Evolutionary conservation across 2,888 invertebrate genomes (phyloP).

Genomic region (Cremastobaeus sp.): DNA sequence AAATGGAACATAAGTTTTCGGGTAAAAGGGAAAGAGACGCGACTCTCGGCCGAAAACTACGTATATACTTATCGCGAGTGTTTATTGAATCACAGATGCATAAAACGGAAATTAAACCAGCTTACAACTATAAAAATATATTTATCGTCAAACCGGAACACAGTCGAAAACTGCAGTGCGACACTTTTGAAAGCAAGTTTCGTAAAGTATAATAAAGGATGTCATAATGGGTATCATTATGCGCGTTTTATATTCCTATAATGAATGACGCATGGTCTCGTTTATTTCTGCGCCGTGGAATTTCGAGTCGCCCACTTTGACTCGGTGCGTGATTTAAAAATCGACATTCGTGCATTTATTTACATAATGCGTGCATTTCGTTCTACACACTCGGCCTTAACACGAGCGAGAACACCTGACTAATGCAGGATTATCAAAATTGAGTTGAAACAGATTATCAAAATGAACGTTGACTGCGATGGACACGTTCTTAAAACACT

Average conservation of each 20-base stretch:
- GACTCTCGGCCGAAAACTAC: conserved; percentile 20
- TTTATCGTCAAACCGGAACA: conserved; percentile 28
- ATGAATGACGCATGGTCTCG: conserved; percentile 45
- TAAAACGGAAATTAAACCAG: conserved; percentile 39
- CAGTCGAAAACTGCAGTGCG: conserved; percentile 5
- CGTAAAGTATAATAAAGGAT: conserved; percentile 45
- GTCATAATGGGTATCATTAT: conserved; percentile 50
- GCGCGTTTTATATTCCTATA: conserved; percentile 42
- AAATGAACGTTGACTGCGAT: conserved; percentile 8
- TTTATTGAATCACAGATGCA: conserved; percentile 33
- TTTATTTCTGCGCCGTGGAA: conserved; percentile 36
- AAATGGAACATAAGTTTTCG: conserved; percentile 32
- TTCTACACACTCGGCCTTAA: conserved; percentile 17
- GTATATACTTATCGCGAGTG: conserved; percentile 26
- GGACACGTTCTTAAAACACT: background rate
- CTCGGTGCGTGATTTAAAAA: conserved; percentile 41
- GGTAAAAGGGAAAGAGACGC: conserved; percentile 13
- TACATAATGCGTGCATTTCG: conserved; percentile 48
- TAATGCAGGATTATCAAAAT: conserved; percentile 33
- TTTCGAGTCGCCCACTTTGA: conserved; percentile 48
- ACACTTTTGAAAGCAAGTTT: conserved; percentile 25
- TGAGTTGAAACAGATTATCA: conserved; percentile 20
- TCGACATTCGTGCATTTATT: conserved; percentile 48
- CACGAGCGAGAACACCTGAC: conserved; percentile 30
- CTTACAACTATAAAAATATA: conserved; percentile 41